phyloP scores from a whole-genome alignment of 2,113 vertebrate genomes.

The Salvelinus sp. region DNA sequence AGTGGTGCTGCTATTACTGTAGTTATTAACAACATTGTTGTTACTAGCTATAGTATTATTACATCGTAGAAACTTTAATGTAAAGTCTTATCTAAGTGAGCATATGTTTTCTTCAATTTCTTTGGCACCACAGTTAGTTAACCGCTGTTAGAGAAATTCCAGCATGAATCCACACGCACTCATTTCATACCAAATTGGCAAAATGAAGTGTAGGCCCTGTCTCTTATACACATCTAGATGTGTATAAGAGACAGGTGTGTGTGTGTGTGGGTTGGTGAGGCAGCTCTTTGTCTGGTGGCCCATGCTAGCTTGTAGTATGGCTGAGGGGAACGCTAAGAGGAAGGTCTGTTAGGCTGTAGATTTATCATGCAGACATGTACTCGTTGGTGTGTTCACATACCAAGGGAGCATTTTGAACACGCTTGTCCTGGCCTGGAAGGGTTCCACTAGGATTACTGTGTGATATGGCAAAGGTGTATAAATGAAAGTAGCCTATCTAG shows the following conservation, averaged over 20 bases:
- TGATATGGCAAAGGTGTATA: not conserved
- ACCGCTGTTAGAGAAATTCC: too few relatives aligned
- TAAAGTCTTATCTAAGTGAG: too few relatives aligned
- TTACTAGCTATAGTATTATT: too few relatives aligned
- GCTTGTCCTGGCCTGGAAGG: not conserved
- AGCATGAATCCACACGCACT: not conserved
- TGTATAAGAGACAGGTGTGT: too few relatives aligned
- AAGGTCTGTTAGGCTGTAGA: not conserved
- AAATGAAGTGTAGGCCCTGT: constrained; percentile 10
- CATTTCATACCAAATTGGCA: not conserved
- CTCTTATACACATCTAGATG: too few relatives aligned
- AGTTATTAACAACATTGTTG: too few relatives aligned
- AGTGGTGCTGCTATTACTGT: too few relatives aligned
- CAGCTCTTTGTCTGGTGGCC: not conserved
- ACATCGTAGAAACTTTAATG: too few relatives aligned
- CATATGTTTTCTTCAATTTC: too few relatives aligned
- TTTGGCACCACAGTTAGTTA: too few relatives aligned
- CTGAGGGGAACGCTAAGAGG: not conserved
- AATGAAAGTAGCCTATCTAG: not conserved
- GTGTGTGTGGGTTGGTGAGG: not conserved
- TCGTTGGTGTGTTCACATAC: not conserved
- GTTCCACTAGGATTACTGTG: not conserved
- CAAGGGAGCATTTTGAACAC: not conserved
- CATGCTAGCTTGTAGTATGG: not conserved
- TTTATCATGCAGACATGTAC: not conserved